Percentiles rank a stretch among this genome's conserved stretches.
These are phyloP conservation scores for Alosa alosa DNA, from an alignment of 2,113 vertebrate genomes.

Conservation along the genomic window DNA sequence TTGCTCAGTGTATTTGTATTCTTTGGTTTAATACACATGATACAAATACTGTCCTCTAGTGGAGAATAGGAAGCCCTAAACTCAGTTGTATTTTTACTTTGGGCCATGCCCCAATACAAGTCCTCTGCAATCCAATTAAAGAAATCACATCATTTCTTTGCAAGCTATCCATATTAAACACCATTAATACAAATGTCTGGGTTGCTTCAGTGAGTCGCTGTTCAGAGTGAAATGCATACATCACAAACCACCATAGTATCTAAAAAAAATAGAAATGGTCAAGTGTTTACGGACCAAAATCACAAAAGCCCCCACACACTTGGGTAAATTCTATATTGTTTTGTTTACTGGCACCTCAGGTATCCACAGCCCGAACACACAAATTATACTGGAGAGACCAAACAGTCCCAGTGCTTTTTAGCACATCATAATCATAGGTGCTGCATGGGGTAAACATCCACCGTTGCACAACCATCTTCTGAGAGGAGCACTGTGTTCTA, in stretches of 20 bases:
- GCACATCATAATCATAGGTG: not conserved
- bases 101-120: not conserved
- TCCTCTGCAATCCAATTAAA: not conserved
- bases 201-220: not conserved
- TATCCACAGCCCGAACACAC: not conserved
- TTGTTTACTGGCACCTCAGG: not conserved
- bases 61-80: not conserved
- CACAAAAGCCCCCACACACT: not conserved
- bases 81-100: not conserved
- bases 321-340: not conserved
- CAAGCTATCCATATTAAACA: not conserved
- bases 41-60: constrained; percentile 14
- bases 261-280: not conserved
- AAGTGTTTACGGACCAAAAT: not conserved
- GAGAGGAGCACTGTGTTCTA: not conserved
- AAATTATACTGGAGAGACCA: not conserved
- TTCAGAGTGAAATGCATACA: not conserved
- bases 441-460: constrained; percentile 4
- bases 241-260: not conserved
- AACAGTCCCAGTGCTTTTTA: not conserved
- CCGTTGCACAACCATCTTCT: not conserved
- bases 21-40: not conserved
- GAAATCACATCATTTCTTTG: not conserved
- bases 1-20: not conserved
- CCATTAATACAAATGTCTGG: not conserved